Evolutionary conservation across 2,797 vertebrate genomes (phyloP).

Genomic region (Potorous gilbertii): DNA sequence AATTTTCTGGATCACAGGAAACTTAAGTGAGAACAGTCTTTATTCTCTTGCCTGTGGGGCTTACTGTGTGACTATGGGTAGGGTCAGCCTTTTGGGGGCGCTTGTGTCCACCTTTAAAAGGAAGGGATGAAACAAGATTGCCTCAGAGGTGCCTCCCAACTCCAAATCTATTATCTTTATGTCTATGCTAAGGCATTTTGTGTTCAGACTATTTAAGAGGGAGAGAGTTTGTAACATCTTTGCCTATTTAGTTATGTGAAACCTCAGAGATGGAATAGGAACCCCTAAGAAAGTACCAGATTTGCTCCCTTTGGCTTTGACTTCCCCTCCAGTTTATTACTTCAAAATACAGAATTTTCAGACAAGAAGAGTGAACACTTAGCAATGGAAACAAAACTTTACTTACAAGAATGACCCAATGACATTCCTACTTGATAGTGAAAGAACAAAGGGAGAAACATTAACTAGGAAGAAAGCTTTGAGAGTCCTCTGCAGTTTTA

Average conservation of each 20-base stretch:
- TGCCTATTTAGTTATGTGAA: neutral
- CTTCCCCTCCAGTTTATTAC: neutral
- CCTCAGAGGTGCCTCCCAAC: neutral
- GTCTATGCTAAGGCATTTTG: neutral
- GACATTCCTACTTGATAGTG: neutral
- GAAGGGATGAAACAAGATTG: neutral
- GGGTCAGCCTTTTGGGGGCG: neutral
- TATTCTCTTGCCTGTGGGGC: neutral
- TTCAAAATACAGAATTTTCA: neutral
- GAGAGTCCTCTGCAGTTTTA: neutral
- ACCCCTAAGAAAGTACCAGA: neutral
- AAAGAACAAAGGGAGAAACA: neutral
- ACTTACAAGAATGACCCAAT: slow-evolving; percentile 2
- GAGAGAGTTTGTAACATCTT: neutral
- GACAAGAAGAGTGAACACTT: neutral
- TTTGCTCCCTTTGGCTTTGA: neutral
- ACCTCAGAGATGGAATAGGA: neutral
- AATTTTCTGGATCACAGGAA: neutral
- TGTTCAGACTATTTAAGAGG: neutral
- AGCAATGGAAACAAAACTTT: neutral
- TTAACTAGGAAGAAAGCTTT: slow-evolving; percentile 17
- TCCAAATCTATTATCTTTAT: neutral
- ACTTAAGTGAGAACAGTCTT: neutral
- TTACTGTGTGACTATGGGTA: neutral
- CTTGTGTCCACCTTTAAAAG: neutral